Conservation (phyloP, 2,797 vertebrate species). For the Chelonia mydas region DNA sequence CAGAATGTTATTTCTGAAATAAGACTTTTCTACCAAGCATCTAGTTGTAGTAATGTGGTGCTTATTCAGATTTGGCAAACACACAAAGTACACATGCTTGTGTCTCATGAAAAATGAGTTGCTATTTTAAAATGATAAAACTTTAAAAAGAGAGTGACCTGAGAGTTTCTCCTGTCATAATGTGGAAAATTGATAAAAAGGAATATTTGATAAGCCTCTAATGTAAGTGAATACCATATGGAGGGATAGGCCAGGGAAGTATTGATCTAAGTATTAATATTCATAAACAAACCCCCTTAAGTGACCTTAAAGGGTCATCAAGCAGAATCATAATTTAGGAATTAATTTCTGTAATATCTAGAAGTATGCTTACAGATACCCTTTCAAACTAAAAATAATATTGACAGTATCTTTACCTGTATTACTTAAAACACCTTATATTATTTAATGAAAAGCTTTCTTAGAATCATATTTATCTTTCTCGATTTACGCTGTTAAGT, state of each 20-base stretch:
- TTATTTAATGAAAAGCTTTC: not conserved
- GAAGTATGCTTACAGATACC: not conserved
- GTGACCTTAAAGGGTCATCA: not conserved
- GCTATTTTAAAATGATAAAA: conserved; percentile 26
- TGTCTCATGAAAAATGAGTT: not conserved
- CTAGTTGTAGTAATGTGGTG: not conserved
- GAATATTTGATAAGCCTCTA: conserved; percentile 7
- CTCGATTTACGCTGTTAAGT: not conserved
- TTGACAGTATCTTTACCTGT: not conserved
- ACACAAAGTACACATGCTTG: not conserved
- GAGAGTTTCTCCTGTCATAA: not conserved
- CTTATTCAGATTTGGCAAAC: not conserved
- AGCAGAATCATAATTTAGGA: not conserved
- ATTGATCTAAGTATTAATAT: not conserved
- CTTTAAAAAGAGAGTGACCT: conserved; percentile 20
- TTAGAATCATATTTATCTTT: not conserved
- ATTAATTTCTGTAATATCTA: not conserved
- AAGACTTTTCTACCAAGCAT: not conserved
- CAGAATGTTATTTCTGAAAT: conserved; percentile 15
- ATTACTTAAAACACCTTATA: not conserved
- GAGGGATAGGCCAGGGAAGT: not conserved
- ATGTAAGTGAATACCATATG: not conserved
- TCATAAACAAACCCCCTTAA: not conserved
- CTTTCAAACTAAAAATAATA: not conserved
- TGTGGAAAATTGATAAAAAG: conserved; percentile 15